Evolutionary conservation across 2,888 invertebrate species (phyloP).

Genomic region (Zygothrica quintamaculata): DNA sequence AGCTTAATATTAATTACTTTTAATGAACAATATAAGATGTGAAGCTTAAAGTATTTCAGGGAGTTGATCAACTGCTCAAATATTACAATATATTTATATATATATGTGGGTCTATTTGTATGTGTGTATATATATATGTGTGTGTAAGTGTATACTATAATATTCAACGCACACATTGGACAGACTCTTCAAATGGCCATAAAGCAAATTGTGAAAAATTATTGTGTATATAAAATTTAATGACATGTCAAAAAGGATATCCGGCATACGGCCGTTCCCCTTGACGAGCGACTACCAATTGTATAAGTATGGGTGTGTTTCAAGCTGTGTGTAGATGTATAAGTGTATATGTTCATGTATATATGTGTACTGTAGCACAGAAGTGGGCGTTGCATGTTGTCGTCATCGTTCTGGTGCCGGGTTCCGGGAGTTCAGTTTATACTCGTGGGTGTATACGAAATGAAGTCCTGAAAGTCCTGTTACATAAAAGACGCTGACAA

Average conservation of each 20-base stretch:
- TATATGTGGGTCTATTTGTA: too few relatives aligned
- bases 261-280: conserved; percentile 69
- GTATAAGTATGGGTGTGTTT: conserved; percentile 9
- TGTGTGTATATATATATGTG: too few relatives aligned
- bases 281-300: conserved; percentile 66
- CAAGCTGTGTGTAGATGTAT: too few relatives aligned
- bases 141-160: conserved; percentile 20
- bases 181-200: conserved; percentile 76
- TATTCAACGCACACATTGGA: conserved; percentile 63
- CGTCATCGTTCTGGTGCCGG: conserved; percentile 40
- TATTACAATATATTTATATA: too few relatives aligned
- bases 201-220: conserved; percentile 80
- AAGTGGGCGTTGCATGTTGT: conserved; percentile 33
- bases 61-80: too few relatives aligned
- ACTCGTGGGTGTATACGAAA: background rate
- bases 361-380: conserved; percentile 36
- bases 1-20: too few relatives aligned
- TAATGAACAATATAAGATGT: too few relatives aligned
- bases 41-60: conserved; percentile 5
- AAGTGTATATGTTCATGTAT: too few relatives aligned
- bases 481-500: too few relatives aligned
- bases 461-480: too few relatives aligned
- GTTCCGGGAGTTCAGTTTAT: conserved; percentile 3
- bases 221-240: conserved; percentile 80
- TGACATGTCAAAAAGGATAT: conserved; percentile 82